Conservation (phyloP, 2,888 invertebrate genomes). For the Drymonia ruficornis region DNA sequence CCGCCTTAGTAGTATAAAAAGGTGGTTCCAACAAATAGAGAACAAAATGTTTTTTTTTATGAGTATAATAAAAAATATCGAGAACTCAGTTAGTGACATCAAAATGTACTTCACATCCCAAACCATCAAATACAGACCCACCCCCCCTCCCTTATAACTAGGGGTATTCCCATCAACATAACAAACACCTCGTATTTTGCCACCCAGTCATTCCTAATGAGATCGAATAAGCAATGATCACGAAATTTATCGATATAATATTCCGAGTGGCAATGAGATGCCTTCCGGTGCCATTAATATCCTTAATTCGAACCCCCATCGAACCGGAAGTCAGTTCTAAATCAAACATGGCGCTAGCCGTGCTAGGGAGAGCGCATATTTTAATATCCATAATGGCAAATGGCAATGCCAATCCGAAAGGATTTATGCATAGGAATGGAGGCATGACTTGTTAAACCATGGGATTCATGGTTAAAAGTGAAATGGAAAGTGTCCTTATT, state of each 20-base stretch:
- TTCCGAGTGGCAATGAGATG: slow-evolving; percentile 61
- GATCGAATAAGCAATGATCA: slow-evolving; percentile 47
- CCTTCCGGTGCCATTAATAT: slow-evolving; percentile 63
- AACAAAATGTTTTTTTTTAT: too few species aligned
- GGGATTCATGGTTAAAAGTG: slow-evolving; percentile 18
- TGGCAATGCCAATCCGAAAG: slow-evolving; percentile 44
- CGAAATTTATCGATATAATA: slow-evolving; percentile 68
- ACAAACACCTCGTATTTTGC: slow-evolving; percentile 8
- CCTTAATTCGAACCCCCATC: slow-evolving; percentile 67
- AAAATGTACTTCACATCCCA: too few species aligned
- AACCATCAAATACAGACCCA: not conserved
- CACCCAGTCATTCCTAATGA: slow-evolving; percentile 25
- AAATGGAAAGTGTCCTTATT: slow-evolving; percentile 22
- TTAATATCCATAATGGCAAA: slow-evolving; percentile 64
- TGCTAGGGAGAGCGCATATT: slow-evolving; percentile 67
- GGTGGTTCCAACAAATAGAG: too few species aligned
- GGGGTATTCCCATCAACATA: not conserved
- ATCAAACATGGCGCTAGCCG: slow-evolving; percentile 75
- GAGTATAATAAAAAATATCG: too few species aligned
- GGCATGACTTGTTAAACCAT: not conserved
- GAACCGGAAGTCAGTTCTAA: slow-evolving; percentile 78
- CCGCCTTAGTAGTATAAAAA: too few species aligned
- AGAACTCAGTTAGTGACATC: too few species aligned
- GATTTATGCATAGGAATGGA: slow-evolving; percentile 40
- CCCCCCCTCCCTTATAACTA: not conserved